Percentiles rank a stretch among this genome's conserved stretches.
These are phyloP conservation scores for Brachionus asplanchnoidis DNA, from an alignment of 1,140 invertebrate genomes.

Conservation along the genomic window DNA sequence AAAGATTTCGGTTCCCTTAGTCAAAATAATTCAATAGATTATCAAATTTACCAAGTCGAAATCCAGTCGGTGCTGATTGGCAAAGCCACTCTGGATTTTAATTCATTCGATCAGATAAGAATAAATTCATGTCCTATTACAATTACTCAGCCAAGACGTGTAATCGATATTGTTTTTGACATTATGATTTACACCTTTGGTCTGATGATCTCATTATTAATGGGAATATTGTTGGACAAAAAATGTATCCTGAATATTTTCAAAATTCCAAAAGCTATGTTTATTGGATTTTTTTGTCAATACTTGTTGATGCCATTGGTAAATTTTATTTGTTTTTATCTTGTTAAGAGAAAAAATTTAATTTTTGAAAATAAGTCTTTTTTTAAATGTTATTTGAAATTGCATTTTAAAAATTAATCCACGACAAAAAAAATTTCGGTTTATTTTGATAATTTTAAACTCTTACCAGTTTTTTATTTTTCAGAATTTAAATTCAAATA, in stretches of 20 bases:
- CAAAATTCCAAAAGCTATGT: conserved; percentile 15
- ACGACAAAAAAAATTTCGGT: no score
- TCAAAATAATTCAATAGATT: neutral
- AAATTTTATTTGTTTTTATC: neutral
- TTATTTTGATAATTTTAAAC: no score
- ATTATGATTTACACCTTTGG: conserved; percentile 13
- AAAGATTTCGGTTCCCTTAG: neutral
- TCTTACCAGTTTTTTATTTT: no score
- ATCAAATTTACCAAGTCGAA: neutral
- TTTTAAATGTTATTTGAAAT: neutral
- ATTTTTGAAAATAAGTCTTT: neutral
- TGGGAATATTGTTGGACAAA: conserved; percentile 28
- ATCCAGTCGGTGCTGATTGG: neutral
- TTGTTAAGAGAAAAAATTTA: neutral
- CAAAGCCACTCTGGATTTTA: neutral
- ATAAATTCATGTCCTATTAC: neutral
- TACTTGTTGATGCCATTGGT: conserved; percentile 38
- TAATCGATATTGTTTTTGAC: conserved; percentile 28
- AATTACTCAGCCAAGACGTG: neutral
- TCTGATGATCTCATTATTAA: conserved; percentile 17
- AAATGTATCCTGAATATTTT: neutral
- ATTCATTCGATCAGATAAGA: neutral
- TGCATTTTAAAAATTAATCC: neutral
- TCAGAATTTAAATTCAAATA: no score
- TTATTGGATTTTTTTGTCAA: conserved; percentile 35